Conservation (phyloP, 2,113 vertebrate species). For the Myotis brandtii region DNA sequence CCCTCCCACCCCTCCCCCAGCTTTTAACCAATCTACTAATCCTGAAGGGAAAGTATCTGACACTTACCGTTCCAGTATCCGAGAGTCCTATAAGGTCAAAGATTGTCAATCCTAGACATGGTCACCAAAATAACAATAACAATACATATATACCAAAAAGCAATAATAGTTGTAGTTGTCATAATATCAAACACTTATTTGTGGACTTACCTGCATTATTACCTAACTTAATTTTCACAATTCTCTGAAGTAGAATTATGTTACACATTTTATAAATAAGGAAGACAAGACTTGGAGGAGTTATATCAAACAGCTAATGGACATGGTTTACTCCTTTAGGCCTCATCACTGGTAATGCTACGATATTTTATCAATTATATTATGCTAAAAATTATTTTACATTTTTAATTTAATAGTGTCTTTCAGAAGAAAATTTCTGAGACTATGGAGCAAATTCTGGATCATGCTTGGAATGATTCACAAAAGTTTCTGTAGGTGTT, state of each 20-base stretch:
- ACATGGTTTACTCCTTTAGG: not conserved
- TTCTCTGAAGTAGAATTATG: not conserved
- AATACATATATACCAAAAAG: not conserved
- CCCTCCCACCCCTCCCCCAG: not conserved
- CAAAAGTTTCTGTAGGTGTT: not conserved
- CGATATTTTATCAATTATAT: conserved; percentile 11
- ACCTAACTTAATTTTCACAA: not conserved
- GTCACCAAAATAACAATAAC: not conserved
- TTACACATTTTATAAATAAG: not conserved
- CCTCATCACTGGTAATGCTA: not conserved
- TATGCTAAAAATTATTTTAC: not conserved
- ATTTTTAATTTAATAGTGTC: not conserved
- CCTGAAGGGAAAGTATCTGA: not conserved
- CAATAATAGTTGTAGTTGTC: not conserved
- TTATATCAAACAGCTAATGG: not conserved
- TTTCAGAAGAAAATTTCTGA: conserved; percentile 9
- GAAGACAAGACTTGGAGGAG: not conserved
- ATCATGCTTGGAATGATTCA: not conserved
- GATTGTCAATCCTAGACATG: not conserved
- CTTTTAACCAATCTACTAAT: not conserved
- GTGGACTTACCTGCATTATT: not conserved
- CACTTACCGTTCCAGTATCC: not conserved
- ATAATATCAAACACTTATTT: not conserved
- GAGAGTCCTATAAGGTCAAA: not conserved
- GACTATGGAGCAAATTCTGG: not conserved